A percentile compares a stretch with the other conserved stretches of the same genome.
Evolutionary conservation across 2,113 vertebrate species (phyloP).

Genomic region (Alethe diademata): DNA sequence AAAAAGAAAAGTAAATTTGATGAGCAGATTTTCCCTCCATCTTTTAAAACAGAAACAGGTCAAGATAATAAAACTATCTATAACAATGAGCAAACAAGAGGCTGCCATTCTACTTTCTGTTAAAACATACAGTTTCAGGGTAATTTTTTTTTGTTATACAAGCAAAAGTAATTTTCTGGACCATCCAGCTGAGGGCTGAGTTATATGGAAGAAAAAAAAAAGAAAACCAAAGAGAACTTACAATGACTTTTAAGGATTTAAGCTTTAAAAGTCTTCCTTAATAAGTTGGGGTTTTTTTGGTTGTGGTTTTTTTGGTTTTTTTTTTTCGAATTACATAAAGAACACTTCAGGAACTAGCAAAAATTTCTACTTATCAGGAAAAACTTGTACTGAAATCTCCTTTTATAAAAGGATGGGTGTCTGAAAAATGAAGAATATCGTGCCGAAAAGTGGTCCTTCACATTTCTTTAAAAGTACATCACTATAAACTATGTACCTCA

Average conservation of each 20-base stretch:
- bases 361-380: neutral
- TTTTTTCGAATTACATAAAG: neutral
- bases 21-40: neutral
- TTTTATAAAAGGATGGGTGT: neutral
- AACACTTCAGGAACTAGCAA: neutral
- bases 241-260: neutral
- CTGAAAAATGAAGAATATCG: neutral
- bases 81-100: neutral
- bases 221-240: neutral
- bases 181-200: neutral
- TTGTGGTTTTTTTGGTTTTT: neutral
- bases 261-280: neutral
- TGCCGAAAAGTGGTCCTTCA: neutral
- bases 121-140: neutral
- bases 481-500: neutral
- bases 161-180: neutral
- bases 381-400: neutral
- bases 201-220: neutral
- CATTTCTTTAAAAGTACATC: neutral
- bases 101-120: neutral
- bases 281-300: neutral
- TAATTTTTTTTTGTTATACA: neutral
- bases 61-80: neutral
- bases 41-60: neutral
- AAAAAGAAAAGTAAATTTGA: constrained; percentile 24